Conservation (phyloP, 2,888 invertebrate species). For the Drosophila lacicola region DNA sequence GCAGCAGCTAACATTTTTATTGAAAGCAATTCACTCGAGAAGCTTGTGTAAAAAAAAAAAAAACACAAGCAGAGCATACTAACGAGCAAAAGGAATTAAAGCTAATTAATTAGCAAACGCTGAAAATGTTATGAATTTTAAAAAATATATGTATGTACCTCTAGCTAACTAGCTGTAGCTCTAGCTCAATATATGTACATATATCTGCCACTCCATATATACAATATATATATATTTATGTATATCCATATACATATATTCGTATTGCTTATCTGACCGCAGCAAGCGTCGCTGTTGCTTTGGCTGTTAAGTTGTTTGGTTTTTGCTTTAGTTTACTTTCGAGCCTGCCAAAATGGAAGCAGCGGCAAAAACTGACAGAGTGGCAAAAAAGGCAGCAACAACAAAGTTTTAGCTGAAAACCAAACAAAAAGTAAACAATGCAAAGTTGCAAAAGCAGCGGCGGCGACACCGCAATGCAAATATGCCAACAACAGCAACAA, state of each 20-base stretch:
- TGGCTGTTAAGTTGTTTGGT: slow-evolving; percentile 68
- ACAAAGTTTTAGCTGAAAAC: slow-evolving; percentile 56
- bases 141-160: background rate
- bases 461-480: slow-evolving; percentile 76
- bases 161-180: background rate
- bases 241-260: slow-evolving; percentile 18
- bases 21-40: slow-evolving; percentile 8
- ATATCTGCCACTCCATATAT: background rate
- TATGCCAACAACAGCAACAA: slow-evolving; percentile 64
- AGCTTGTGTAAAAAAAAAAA: background rate
- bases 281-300: slow-evolving; percentile 62
- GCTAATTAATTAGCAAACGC: no score
- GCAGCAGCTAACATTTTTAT: slow-evolving; percentile 63
- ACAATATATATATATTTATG: background rate
- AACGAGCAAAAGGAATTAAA: background rate
- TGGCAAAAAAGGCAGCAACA: slow-evolving; percentile 59
- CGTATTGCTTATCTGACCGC: slow-evolving; percentile 63
- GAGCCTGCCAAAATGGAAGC: slow-evolving; percentile 65
- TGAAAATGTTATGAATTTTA: no score
- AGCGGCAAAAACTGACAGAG: slow-evolving; percentile 62
- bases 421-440: slow-evolving; percentile 76
- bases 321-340: slow-evolving; percentile 70
- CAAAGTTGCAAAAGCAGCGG: slow-evolving; percentile 49
- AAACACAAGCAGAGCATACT: background rate
- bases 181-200: background rate